Conservation (phyloP, 2,888 invertebrate genomes). For the Exocentrus adspersus region DNA sequence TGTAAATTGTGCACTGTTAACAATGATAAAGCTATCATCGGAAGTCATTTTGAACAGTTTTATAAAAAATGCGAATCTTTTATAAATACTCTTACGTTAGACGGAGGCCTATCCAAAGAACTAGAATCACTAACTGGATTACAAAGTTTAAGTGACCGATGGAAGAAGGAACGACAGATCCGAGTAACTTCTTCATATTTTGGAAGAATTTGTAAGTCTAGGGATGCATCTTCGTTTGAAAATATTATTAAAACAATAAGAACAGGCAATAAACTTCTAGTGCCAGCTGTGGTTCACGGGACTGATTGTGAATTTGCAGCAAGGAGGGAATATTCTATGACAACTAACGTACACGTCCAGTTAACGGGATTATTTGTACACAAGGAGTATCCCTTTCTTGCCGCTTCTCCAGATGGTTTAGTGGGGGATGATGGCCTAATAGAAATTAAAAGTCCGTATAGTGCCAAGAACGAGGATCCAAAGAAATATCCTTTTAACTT, state of each 20-base stretch:
- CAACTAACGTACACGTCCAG: neutral
- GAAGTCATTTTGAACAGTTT: neutral
- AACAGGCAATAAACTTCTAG: neutral
- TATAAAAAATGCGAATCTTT: neutral
- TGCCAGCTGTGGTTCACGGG: neutral
- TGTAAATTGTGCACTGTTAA: neutral
- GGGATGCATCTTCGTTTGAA: neutral
- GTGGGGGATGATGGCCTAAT: conserved; percentile 18
- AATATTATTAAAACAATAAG: neutral
- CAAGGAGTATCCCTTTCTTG: conserved; percentile 4
- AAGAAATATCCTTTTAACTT: conserved; percentile 5
- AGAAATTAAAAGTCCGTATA: conserved; percentile 26
- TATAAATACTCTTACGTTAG: neutral
- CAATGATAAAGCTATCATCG: too few relatives aligned
- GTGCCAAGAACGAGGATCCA: conserved; percentile 9
- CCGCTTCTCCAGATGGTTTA: conserved; percentile 15
- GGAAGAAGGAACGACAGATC: conserved; percentile 26
- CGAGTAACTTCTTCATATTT: conserved; percentile 1
- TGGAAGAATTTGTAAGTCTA: neutral
- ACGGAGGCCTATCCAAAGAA: too few relatives aligned
- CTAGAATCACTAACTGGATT: neutral
- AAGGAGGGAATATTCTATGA: neutral
- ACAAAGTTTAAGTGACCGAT: neutral
- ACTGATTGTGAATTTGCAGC: conserved; percentile 2
- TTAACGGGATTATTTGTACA: conserved; percentile 5